Base-by-base conservation (phyloP, 2,113 vertebrate species). In the Neoarius graeffei region DNA sequence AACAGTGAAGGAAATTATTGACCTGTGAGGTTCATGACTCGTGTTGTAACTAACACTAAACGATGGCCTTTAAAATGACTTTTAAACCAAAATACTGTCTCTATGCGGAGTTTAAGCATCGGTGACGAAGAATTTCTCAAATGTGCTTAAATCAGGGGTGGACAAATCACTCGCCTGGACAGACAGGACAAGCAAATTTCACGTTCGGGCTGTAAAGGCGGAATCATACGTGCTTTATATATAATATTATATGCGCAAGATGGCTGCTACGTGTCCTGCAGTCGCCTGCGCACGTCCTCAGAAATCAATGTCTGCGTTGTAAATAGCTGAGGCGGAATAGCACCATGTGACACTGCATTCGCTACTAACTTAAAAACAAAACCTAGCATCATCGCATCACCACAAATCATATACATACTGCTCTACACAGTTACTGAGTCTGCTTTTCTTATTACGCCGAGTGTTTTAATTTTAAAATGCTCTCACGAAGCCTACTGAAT, bases 91-190 rank as follows among this genome's bases (percentile, higher is more conserved):
- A 76, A 74, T 74, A 66, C 59, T 80, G 74, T 35, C 42, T 20
- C 9, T 42, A 42, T 42, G 42, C 4, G 42, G 42, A 42, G 42
- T 8, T 77, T 25, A 27, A 54, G 50, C 5, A 19, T 25, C 66
- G 19, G 5, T 54, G 48, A 76, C 9, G 25, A 6, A 52, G 14
- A 1, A 25, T 2, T 1, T 7, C 7, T 27, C 14, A 62, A 66
- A 80, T n/a, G 76, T 81, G 85, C 14, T 52, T 67, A 23, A 42
- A 83, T 67, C 82, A 54, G 42, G 15, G 64, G 82, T 84, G 82
- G 62, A 84, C 60, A 84, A 66, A 67, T 84, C 60, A 67, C 60
- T n/a, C n/a, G 7, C n/a, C n/a, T 11, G 19, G 35, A 7, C 19
- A 25, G 23, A 0, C 30, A 50, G 60, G 30, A 52, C 82, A 27